Evolutionary conservation across 2,797 vertebrate species (phyloP).

Genomic region (Vipera latastei): DNA sequence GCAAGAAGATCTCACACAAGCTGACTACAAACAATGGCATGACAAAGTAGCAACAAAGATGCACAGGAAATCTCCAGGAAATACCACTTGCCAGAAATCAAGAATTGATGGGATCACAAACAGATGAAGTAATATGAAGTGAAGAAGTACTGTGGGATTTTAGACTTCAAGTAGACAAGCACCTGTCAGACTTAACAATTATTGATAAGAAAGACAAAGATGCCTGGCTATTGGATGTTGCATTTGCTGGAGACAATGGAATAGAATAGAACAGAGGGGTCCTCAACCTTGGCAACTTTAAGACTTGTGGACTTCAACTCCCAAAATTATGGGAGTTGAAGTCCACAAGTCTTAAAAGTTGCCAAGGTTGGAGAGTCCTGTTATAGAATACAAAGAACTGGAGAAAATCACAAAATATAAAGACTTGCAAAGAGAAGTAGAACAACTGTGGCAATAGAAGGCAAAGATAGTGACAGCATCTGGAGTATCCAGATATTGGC

Average conservation of each 20-base stretch:
- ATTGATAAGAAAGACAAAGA: too few species aligned
- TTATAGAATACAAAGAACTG: background rate
- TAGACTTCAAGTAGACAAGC: background rate
- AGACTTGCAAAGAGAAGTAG: background rate
- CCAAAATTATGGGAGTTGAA: too few species aligned
- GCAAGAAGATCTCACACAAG: background rate
- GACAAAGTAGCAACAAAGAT: background rate
- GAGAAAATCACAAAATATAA: background rate
- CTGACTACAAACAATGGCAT: background rate
- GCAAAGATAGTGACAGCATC: background rate
- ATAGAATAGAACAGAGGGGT: too few species aligned
- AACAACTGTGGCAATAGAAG: background rate
- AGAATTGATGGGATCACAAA: background rate
- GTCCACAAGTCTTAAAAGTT: too few species aligned
- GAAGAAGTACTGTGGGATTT: background rate
- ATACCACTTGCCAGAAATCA: background rate
- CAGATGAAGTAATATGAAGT: background rate
- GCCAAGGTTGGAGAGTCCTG: too few species aligned
- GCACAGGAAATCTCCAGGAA: background rate
- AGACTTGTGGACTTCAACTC: too few species aligned
- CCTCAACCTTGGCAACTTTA: too few species aligned
- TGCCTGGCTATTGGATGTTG: background rate
- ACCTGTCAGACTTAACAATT: background rate
- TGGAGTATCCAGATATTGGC: too few species aligned
- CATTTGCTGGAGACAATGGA: background rate